phyloP scores from a whole-genome alignment of 2,888 invertebrate species.

The Idaea dimidiata region DNA sequence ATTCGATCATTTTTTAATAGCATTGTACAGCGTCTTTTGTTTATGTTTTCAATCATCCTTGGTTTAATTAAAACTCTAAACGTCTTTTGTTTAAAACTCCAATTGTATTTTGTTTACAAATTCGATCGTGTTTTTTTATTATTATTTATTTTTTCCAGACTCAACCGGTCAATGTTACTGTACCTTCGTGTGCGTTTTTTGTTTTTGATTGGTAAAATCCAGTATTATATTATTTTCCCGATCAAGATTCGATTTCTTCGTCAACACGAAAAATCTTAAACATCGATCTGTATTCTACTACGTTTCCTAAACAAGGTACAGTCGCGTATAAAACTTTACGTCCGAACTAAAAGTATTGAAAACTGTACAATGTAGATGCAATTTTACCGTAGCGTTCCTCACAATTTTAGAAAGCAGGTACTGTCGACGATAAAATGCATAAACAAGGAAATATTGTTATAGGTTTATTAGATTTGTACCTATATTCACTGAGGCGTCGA shows the following conservation, averaged over 20 bases:
- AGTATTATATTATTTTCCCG: not conserved
- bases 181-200: no score
- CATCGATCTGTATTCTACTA: constrained; percentile 12
- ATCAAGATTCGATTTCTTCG: not conserved
- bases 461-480: not conserved
- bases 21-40: no score
- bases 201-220: no score
- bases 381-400: constrained; percentile 12
- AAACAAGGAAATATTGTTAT: not conserved
- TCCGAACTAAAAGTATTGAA: constrained; percentile 34
- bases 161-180: no score
- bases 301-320: constrained; percentile 29
- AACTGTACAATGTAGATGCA: constrained; percentile 27
- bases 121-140: no score
- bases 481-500: not conserved
- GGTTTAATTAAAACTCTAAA: no score
- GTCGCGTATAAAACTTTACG: constrained; percentile 36
- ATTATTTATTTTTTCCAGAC: no score
- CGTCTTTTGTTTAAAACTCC: no score
- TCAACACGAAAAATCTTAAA: constrained; percentile 3
- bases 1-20: no score
- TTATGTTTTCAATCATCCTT: no score
- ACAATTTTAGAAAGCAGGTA: constrained; percentile 9
- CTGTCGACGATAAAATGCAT: constrained; percentile 1
- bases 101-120: no score